Percentiles rank a stretch among this genome's conserved stretches.
Evolutionary conservation across 2,113 vertebrate genomes (phyloP).

Genomic region (Calidris pygmaea): DNA sequence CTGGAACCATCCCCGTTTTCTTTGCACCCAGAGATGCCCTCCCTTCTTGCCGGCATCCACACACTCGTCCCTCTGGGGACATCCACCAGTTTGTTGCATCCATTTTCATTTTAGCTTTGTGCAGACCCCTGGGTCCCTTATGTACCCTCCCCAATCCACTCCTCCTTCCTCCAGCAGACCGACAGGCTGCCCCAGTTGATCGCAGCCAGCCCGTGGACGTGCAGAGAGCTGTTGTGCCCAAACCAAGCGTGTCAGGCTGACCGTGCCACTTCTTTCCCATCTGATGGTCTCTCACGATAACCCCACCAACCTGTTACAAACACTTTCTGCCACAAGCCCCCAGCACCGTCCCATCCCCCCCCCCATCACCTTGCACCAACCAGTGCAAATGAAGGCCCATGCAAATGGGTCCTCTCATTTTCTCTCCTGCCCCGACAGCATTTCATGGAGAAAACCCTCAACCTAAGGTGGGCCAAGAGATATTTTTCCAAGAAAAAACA

Average conservation of each 20-base stretch:
- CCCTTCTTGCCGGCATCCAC: background rate
- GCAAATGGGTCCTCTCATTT: background rate
- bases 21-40: background rate
- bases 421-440: fast-evolving
- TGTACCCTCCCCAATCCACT: fast-evolving
- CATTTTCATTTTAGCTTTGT: background rate
- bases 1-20: background rate
- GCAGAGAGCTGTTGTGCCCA: background rate
- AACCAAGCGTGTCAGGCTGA: background rate
- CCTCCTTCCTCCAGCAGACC: background rate
- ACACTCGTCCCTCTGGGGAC: fast-evolving
- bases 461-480: background rate
- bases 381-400: background rate
- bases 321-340: background rate
- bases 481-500: background rate
- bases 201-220: fast-evolving
- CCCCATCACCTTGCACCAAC: background rate
- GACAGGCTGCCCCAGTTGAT: background rate
- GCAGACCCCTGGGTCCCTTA: background rate
- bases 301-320: background rate
- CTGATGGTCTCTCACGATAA: background rate
- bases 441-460: background rate
- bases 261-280: background rate
- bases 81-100: background rate
- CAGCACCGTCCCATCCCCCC: background rate